phyloP scores from a whole-genome alignment of 1,140 invertebrate species.

The Bombus turneri region DNA sequence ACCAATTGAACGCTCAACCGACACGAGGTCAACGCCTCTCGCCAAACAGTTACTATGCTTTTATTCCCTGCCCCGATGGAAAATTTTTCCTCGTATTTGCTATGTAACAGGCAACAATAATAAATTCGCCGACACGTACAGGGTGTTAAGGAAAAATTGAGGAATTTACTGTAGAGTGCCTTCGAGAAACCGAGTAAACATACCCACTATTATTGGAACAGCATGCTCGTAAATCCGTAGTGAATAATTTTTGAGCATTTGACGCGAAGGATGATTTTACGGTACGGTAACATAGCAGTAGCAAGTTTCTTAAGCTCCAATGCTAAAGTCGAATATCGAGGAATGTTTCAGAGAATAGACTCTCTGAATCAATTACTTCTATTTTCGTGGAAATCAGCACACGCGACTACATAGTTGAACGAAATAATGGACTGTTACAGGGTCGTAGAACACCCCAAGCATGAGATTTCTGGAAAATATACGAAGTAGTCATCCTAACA shows the following conservation, averaged over 20 bases:
- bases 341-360: not conserved
- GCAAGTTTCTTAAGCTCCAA: not conserved
- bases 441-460: not conserved
- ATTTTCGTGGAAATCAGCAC: not conserved
- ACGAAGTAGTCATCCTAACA: not conserved
- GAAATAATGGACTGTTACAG: not conserved
- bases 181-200: not conserved
- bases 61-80: not conserved
- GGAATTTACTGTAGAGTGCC: not conserved
- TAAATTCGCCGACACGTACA: constrained; percentile 12
- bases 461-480: not conserved
- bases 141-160: not conserved
- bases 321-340: not conserved
- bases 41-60: not conserved
- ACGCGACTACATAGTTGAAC: not conserved
- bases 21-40: constrained; percentile 9
- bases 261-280: not conserved
- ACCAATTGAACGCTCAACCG: not conserved
- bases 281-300: not conserved
- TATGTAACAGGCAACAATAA: not conserved
- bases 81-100: not conserved
- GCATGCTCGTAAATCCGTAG: no score
- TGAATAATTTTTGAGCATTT: not conserved
- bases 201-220: not conserved
- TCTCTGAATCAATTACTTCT: not conserved